phyloP scores from a whole-genome alignment of 2,888 invertebrate species.

The Diaprepes abbreviatus region DNA sequence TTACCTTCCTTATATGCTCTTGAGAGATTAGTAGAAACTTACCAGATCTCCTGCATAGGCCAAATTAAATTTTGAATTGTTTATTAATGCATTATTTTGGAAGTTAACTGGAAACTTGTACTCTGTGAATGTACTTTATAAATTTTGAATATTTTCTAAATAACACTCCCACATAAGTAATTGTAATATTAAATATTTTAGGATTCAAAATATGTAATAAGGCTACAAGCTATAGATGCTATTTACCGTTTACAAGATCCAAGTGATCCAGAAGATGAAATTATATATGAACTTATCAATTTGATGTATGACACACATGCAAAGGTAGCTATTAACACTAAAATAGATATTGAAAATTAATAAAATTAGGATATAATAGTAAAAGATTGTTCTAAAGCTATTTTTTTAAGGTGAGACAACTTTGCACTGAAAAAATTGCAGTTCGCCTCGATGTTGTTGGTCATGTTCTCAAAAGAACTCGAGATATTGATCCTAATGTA shows the following conservation, averaged over 20 bases:
- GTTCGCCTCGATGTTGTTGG: conserved; percentile 79
- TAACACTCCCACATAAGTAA: too few species aligned
- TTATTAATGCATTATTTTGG: too few species aligned
- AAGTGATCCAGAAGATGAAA: conserved; percentile 78
- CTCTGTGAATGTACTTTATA: too few species aligned
- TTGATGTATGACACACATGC: conserved; percentile 83
- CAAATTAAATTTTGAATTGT: too few species aligned
- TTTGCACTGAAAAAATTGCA: conserved; percentile 81
- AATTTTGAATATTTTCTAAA: too few species aligned
- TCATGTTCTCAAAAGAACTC: conserved; percentile 78
- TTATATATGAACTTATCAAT: conserved; percentile 79
- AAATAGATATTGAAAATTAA: neutral
- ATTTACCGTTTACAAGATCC: conserved; percentile 87
- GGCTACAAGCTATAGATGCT: conserved; percentile 84
- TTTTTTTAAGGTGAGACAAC: conserved; percentile 66
- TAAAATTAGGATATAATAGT: too few species aligned
- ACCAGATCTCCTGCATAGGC: too few species aligned
- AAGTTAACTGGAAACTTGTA: too few species aligned
- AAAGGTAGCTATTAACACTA: conserved; percentile 52
- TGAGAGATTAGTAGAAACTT: too few species aligned
- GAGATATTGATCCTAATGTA: conserved; percentile 85
- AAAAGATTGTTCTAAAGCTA: too few species aligned
- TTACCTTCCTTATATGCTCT: too few species aligned
- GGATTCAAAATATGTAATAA: conserved; percentile 82
- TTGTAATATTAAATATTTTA: conserved; percentile 63